A percentile compares a stretch with the other conserved stretches of the same genome.
phyloP scores from a whole-genome alignment of 2,113 vertebrate genomes.

The Xyliphius kryptos region DNA sequence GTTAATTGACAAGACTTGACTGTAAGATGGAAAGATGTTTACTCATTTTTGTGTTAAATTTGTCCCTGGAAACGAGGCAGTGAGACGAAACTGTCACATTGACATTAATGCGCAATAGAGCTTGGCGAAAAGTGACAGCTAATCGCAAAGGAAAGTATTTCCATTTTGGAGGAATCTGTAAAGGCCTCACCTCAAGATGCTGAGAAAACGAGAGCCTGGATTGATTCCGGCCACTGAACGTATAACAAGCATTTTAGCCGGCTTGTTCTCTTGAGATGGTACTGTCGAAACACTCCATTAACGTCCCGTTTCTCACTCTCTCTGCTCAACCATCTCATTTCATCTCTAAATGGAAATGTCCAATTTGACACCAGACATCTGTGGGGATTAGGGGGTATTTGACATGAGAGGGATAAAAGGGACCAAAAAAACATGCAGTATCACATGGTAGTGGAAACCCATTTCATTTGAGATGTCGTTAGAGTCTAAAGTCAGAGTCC shows the following conservation, averaged over 20 bases:
- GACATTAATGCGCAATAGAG: too few species aligned
- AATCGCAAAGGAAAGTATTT: slow-evolving; percentile 42
- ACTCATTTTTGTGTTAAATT: too few species aligned
- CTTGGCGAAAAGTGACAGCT: slow-evolving; percentile 17
- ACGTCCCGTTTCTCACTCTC: slow-evolving; percentile 26
- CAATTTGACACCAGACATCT: slow-evolving; percentile 35
- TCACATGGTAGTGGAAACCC: not conserved
- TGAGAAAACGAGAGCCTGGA: slow-evolving; percentile 26
- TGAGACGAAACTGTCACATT: too few species aligned
- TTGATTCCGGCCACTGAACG: slow-evolving; percentile 29
- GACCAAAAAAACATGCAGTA: slow-evolving; percentile 1
- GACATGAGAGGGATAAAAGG: slow-evolving; percentile 17
- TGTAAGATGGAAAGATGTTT: too few species aligned
- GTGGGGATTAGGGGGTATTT: slow-evolving; percentile 21
- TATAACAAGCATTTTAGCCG: slow-evolving; percentile 37
- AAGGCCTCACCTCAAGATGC: slow-evolving; percentile 17
- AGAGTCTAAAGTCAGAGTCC: slow-evolving; percentile 1
- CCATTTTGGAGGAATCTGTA: slow-evolving; percentile 34
- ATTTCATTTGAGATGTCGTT: too few species aligned
- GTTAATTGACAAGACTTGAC: too few species aligned
- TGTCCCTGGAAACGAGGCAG: too few species aligned
- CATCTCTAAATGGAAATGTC: slow-evolving; percentile 42
- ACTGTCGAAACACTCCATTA: slow-evolving; percentile 22
- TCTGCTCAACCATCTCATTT: slow-evolving; percentile 18
- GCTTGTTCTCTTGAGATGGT: slow-evolving; percentile 17